Evolutionary conservation across 1,140 invertebrate species (phyloP).

Genomic region (Dendroctonus ponderosae): DNA sequence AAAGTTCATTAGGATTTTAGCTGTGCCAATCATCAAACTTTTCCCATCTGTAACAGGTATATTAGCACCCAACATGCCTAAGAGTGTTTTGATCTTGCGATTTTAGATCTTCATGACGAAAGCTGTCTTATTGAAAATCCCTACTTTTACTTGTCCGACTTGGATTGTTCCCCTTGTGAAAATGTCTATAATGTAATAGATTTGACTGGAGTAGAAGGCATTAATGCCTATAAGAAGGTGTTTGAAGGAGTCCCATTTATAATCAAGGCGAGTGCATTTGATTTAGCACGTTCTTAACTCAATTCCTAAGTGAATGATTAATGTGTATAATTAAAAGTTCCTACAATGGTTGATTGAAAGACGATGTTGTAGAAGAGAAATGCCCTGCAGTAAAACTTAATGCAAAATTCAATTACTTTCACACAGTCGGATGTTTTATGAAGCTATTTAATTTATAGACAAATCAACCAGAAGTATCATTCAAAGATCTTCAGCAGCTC

Average conservation of each 20-base stretch:
- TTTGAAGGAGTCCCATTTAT: slow-evolving; percentile 46
- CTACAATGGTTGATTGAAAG: no score
- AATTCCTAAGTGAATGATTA: no score
- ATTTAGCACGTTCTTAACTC: no score
- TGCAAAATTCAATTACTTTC: no score
- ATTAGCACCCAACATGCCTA: background rate
- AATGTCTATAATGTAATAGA: slow-evolving; percentile 59
- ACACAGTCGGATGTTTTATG: no score
- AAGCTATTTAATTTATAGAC: slow-evolving; percentile 41
- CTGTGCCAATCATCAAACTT: slow-evolving; percentile 53
- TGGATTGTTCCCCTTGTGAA: slow-evolving; percentile 77
- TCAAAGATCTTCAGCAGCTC: slow-evolving; percentile 51
- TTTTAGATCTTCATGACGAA: slow-evolving; percentile 75
- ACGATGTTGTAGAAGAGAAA: no score
- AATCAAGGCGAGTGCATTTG: slow-evolving; percentile 33
- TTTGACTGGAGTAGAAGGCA: slow-evolving; percentile 43
- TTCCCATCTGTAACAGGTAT: slow-evolving; percentile 53
- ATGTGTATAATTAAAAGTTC: no score
- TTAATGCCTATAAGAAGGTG: slow-evolving; percentile 40
- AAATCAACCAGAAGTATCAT: slow-evolving; percentile 48
- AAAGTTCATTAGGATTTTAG: slow-evolving; percentile 53
- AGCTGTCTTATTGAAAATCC: slow-evolving; percentile 75
- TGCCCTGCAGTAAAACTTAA: no score
- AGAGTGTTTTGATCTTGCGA: no score
- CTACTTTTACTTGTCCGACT: slow-evolving; percentile 66